Conservation (phyloP, 2,888 invertebrate genomes). For the Protonemura montana region DNA sequence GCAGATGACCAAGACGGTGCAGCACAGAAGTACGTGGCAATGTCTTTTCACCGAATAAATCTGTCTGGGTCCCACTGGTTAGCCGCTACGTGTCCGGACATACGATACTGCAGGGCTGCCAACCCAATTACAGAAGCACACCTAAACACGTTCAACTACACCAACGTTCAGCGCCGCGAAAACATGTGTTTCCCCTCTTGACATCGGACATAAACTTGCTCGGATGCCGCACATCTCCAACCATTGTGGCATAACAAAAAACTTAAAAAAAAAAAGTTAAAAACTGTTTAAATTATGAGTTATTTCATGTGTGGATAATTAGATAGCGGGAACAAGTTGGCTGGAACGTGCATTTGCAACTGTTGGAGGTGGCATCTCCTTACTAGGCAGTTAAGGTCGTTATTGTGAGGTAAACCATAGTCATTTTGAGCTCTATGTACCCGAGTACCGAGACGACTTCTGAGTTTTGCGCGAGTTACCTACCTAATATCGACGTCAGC, state of each 20-base stretch:
- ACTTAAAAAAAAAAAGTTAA: neutral
- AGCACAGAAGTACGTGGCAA: neutral
- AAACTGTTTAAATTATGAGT: constrained; percentile 24
- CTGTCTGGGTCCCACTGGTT: neutral
- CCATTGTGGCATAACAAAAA: neutral
- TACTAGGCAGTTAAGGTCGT: neutral
- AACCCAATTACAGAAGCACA: constrained; percentile 8
- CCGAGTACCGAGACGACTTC: neutral
- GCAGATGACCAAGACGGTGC: neutral
- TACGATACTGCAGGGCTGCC: neutral
- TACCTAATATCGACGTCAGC: neutral
- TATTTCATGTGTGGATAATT: constrained; percentile 18
- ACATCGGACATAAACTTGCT: constrained; percentile 18
- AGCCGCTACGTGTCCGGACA: constrained; percentile 19
- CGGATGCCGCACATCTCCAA: neutral
- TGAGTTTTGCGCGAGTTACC: neutral
- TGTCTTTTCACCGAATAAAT: neutral
- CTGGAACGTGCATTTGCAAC: neutral
- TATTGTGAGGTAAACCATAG: neutral
- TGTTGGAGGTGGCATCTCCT: neutral
- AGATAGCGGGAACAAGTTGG: neutral
- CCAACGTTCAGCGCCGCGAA: neutral
- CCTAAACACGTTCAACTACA: neutral
- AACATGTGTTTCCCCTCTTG: constrained; percentile 9
- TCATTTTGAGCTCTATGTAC: neutral